These are phyloP conservation scores for Nanorana parkeri DNA, from an alignment of 2,113 vertebrate genomes.

Conservation along the genomic window DNA sequence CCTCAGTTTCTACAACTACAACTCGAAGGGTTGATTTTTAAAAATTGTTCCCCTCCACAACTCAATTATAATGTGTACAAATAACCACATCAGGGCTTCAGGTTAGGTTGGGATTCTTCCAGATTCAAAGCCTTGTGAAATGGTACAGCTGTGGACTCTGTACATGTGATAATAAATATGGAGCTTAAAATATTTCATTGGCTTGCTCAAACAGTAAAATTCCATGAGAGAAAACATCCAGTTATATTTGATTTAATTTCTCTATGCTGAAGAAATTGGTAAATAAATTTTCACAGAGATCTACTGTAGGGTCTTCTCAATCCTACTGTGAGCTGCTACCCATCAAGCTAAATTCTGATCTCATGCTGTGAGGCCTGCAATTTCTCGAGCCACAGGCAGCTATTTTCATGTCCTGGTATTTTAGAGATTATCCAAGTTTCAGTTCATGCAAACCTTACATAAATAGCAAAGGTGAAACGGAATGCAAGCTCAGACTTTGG, in stretches of 20 bases:
- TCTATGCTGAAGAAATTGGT: background rate
- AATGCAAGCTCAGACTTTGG: no score
- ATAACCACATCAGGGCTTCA: no score
- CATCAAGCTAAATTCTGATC: background rate
- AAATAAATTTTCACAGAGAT: conserved; percentile 16
- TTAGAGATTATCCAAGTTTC: conserved; percentile 16
- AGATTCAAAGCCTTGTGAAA: no score
- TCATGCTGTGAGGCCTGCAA: conserved; percentile 17
- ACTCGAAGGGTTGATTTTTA: no score
- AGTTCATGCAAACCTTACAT: background rate
- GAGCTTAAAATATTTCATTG: background rate
- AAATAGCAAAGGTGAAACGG: background rate
- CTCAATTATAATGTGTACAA: no score
- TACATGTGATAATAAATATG: no score
- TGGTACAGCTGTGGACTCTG: no score
- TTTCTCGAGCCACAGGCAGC: conserved; percentile 38
- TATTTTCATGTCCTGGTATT: conserved; percentile 44
- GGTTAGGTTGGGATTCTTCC: no score
- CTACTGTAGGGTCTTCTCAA: background rate
- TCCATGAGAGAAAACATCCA: background rate
- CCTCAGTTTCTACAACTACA: no score
- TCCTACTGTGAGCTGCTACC: background rate
- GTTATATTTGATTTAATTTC: background rate
- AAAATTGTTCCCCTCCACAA: no score
- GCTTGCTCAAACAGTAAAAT: background rate